Conservation (phyloP, 2,888 invertebrate genomes). For the Ptycholaimellus sp. region DNA sequence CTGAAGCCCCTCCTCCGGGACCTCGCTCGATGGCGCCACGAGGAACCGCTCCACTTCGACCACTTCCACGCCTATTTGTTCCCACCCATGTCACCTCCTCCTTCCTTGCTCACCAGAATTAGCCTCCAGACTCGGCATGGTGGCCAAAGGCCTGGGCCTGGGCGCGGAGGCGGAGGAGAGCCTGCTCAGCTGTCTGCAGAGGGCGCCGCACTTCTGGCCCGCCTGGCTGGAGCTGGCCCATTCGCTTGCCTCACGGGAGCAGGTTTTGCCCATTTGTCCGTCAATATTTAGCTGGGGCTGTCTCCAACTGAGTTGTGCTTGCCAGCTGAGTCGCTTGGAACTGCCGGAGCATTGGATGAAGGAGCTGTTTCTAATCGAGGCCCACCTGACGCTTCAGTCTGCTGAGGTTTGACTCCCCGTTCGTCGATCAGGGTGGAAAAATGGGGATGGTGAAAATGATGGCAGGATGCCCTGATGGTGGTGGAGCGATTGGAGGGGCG, state of each 20-base stretch:
- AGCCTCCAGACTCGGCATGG: too few species aligned
- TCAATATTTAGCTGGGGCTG: conserved; percentile 2
- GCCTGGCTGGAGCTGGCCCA: conserved; percentile 76
- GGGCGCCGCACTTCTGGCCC: conserved; percentile 68
- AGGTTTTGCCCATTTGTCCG: conserved; percentile 4
- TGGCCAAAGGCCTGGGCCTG: conserved; percentile 60
- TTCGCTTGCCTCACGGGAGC: conserved; percentile 35
- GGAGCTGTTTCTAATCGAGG: conserved; percentile 65
- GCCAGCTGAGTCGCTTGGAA: conserved; percentile 29
- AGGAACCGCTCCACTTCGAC: too few species aligned
- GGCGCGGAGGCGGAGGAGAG: conserved; percentile 49
- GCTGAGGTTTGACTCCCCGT: too few species aligned
- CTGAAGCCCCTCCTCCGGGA: too few species aligned
- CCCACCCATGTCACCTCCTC: too few species aligned
- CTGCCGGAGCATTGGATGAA: conserved; percentile 77
- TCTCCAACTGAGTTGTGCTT: conserved; percentile 9
- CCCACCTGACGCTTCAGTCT: conserved; percentile 68
- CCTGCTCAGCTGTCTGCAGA: conserved; percentile 49
- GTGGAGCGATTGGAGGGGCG: too few species aligned
- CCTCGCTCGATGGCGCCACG: too few species aligned
- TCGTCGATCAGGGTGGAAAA: too few species aligned
- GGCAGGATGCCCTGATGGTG: too few species aligned
- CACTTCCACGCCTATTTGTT: too few species aligned
- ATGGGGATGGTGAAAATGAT: too few species aligned
- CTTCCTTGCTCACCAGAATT: too few species aligned